phyloP scores from a whole-genome alignment of 1,140 invertebrate species.

The Caenorhabditis elegans region WBcel235 BX284602.5:13023501-13024000 shows the following conservation, averaged over 20 bases:
- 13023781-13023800: neutral
- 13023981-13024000: neutral
- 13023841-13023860: neutral
- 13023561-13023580: conserved; percentile 31
- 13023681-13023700: conserved; percentile 15
- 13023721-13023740: neutral
- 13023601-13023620: neutral
- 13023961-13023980: neutral
- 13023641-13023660: conserved; percentile 50
- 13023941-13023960: conserved; percentile 9
- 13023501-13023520: neutral
- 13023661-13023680: conserved; percentile 50
- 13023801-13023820: neutral
- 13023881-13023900: neutral
- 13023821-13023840: neutral
- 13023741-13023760: neutral
- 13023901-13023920: neutral
- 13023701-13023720: neutral
- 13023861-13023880: neutral
- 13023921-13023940: conserved; percentile 8
- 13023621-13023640: neutral
- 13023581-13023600: too few species aligned
- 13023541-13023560: neutral
- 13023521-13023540: conserved; percentile 13
- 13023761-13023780: neutral